Evolutionary conservation across 2,797 vertebrate genomes (phyloP).

Genomic region (Tenualosa thibaudeaui): DNA sequence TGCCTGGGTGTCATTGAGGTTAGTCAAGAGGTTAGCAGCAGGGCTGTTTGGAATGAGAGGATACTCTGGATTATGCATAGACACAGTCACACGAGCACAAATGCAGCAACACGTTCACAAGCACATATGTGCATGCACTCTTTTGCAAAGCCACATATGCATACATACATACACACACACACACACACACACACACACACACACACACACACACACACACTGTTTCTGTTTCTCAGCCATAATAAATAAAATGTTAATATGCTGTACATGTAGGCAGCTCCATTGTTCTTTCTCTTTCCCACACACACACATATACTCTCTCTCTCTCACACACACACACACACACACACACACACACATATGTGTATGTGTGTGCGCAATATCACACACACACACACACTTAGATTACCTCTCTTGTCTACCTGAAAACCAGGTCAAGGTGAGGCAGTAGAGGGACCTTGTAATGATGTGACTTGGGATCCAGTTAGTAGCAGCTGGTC

Average conservation of each 20-base stretch:
- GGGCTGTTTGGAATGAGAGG: not conserved
- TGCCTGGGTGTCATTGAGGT: not conserved
- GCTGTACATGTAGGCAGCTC: no score
- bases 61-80: not conserved
- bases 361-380: not conserved
- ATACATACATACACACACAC: not conserved
- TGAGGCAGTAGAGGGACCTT: slow-evolving; percentile 2
- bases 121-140: not conserved
- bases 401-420: not conserved
- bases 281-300: not conserved
- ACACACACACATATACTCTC: not conserved
- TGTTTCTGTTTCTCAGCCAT: no score
- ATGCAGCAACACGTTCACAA: not conserved
- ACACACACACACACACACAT: not conserved
- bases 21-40: not conserved
- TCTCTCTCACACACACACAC: not conserved
- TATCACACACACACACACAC: not conserved
- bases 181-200: no score
- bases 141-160: not conserved
- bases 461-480: slow-evolving; percentile 34
- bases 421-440: slow-evolving; percentile 41
- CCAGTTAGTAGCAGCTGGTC: slow-evolving; percentile 21
- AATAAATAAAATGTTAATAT: not conserved
- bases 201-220: no score
- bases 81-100: not conserved